Conservation (phyloP, 2,888 invertebrate species). For the Stratiomys singularior region DNA sequence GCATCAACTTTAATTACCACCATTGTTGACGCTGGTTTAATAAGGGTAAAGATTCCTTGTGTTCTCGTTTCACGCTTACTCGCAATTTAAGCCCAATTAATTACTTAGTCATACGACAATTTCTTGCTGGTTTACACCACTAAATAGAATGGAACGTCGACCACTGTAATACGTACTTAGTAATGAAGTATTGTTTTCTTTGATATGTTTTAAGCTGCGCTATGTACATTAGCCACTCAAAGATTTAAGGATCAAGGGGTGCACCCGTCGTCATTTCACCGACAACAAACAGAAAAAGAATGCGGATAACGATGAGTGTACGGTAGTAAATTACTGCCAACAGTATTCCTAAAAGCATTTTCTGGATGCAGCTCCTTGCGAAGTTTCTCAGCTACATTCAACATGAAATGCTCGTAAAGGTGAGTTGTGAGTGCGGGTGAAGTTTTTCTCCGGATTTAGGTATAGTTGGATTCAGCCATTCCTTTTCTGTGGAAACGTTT, state of each 20-base stretch:
- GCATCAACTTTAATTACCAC: constrained; percentile 25
- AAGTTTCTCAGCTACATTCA: constrained; percentile 28
- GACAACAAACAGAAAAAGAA: background rate
- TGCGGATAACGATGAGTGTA: constrained; percentile 3
- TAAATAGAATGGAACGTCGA: background rate
- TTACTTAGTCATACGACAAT: constrained; percentile 39
- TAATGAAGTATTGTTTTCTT: constrained; percentile 29
- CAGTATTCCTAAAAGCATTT: constrained; percentile 14
- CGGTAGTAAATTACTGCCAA: constrained; percentile 20
- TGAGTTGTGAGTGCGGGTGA: background rate
- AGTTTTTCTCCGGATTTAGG: constrained; percentile 16
- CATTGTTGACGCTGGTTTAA: background rate
- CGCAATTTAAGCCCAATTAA: constrained; percentile 32
- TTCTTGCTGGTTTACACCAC: constrained; percentile 30
- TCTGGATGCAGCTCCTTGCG: background rate
- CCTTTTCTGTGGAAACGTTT: background rate
- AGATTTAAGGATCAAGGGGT: background rate
- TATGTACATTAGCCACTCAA: background rate
- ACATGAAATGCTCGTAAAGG: background rate
- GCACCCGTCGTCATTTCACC: background rate
- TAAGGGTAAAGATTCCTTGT: background rate
- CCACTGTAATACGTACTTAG: background rate
- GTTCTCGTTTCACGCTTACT: background rate
- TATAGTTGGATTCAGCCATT: background rate
- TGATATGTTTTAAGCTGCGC: constrained; percentile 9